Conservation (phyloP, 2,797 vertebrate species). For the Rhinella marina region DNA sequence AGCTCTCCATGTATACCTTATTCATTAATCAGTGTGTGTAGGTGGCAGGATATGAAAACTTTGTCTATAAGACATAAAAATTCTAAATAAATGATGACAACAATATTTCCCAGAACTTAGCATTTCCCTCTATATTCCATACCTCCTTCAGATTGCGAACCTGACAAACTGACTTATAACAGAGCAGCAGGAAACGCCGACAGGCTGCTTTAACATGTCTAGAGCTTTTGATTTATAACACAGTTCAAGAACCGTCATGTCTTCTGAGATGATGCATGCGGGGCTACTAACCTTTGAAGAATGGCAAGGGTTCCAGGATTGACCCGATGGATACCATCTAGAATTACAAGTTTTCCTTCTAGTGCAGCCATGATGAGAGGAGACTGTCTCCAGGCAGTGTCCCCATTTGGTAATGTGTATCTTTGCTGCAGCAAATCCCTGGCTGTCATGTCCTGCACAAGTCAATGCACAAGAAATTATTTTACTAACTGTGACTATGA, state of each 20-base stretch:
- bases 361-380: conserved; percentile 89
- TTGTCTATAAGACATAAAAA: neutral
- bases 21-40: neutral
- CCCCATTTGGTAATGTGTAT: conserved; percentile 91
- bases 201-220: neutral
- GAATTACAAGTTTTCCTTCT: conserved; percentile 89
- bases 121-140: neutral
- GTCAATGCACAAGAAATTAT: conserved; percentile 51
- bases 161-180: neutral
- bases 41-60: neutral
- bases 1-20: neutral
- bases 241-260: no score
- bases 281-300: conserved; percentile 84
- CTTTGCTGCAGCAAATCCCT: conserved; percentile 94
- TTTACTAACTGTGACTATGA: neutral
- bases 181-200: neutral
- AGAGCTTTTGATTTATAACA: neutral
- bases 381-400: conserved; percentile 93
- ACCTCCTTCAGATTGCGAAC: neutral
- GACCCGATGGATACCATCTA: conserved; percentile 93
- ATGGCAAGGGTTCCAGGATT: conserved; percentile 91
- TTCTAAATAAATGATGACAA: neutral
- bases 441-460: conserved; percentile 90
- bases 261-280: neutral
- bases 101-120: neutral